Base-by-base conservation (phyloP, 2,113 vertebrate genomes). In the Climacteris rufus region DNA sequence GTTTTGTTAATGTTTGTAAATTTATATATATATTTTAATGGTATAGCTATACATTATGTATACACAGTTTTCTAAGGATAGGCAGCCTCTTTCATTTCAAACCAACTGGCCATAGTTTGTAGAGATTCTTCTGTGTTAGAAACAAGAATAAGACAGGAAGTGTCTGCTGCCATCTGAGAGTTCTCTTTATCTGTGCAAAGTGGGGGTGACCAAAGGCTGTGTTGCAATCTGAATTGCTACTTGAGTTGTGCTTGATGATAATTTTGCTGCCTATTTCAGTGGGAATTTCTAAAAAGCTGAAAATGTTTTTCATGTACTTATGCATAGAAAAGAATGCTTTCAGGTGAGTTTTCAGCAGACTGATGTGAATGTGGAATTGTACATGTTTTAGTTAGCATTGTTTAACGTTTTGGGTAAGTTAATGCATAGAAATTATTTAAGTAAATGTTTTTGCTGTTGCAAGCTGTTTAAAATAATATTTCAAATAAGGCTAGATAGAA, bases 401-500 rank as follows among this genome's bases (percentile, higher is more conserved):
- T 92, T 83, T 78, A 75, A 71, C 0, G 0, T 68, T 89, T 87
- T 76, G 39, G 45, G 25, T 68, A 72, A 72, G 37, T 40, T 84
- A 24, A 1, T 35, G 7, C 4, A 28, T 8, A 78, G 35, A 40
- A 5, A 0, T 37, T 30, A 76, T 70, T 53, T 77, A 77, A 90
- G 52, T 71, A 90, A 74, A 68, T 18, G 24, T 44, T 84, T 89
- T 66, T 72, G 40, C 66, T 74, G 20, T 87, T 84, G 54, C 14
- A 76, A 79, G n/a, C 24, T 80, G 20, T 69, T 83, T 65, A 91
- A 94, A 94, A 84, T 87, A 63, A 23, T 74, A 79, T 75, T 95
- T 95, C 28, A 70, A 92, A 24, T 86, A 63, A 69, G 77, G 18
- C 35, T 86, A 83, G 57, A 61, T 93, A 45, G 90, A 96, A 97